Evolutionary conservation across 1,140 invertebrate genomes (phyloP), one percentile per base, ranked within the genome.

Genomic region (Popillia japonica): DNA sequence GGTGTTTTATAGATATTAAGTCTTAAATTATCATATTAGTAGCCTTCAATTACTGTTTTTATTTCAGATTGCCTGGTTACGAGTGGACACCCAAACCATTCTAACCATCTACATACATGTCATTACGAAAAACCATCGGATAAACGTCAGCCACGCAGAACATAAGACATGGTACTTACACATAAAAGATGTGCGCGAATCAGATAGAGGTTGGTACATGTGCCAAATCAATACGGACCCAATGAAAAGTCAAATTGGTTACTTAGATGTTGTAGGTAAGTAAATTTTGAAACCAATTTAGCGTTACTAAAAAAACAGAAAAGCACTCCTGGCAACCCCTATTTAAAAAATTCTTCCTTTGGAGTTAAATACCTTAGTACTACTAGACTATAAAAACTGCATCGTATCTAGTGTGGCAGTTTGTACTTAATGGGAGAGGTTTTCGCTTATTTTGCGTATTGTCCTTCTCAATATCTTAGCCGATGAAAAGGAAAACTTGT

Each of bases 151-250:
- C 9, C 94, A 95, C 85, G 94, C 91, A 76, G 94, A 96, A 82
- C 91, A 94, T 82, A 90, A 93, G 64, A 94, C 93, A 0, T 96
- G 95, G 95, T 92, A 93, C 86, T 89, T 96, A 7, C 94, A 96
- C 83, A 94, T 97, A 82, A 90, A 92, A 74, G 94, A 96, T 83
- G 93, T 96, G 0, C 89, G 91, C 17, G 92, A 94, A 85, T 90
- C 91, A 0, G 95, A 96, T 87, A 89, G 93, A n/a, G 95, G 94
- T 17, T 94, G 93, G 89, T 95, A 95, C 86, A 96, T 96, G 94
- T 96, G 94, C 86, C 94, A 96, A 88, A 94, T 97, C 80, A 98
- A 97, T 87, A 96, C 96, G 4, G 94, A 96, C 84, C 94, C 95
- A 0, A 97, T 97, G 94, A 96, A 95, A 84, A 95, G 93, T 84